A percentile compares a stretch with the other conserved stretches of the same genome.
Evolutionary conservation across 1,140 invertebrate species (phyloP).

Genomic region (Dermatophagoides farinae): DNA sequence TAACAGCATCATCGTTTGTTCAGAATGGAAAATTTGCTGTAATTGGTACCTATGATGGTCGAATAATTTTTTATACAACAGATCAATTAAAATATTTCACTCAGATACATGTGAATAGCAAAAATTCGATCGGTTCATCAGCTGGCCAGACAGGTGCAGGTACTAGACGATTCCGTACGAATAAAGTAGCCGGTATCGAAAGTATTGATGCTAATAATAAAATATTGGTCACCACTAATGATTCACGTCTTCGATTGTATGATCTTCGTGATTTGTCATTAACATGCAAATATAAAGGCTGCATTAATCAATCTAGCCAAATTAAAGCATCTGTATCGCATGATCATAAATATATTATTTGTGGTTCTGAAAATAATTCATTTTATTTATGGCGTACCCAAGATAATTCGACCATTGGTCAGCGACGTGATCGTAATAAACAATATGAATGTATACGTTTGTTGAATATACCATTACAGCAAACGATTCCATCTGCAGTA

Average conservation of each 20-base stretch:
- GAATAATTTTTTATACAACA: conserved; percentile 34
- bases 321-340: conserved; percentile 85
- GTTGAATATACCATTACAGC: neutral
- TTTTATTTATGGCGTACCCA: conserved; percentile 92
- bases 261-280: conserved; percentile 85
- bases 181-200: conserved; percentile 18
- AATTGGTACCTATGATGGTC: conserved; percentile 34
- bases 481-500: neutral
- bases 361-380: conserved; percentile 92
- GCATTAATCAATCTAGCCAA: conserved; percentile 84
- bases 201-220: conserved; percentile 17
- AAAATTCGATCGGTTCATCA: conserved; percentile 14
- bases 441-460: conserved; percentile 78
- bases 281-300: conserved; percentile 89
- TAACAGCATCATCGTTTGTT: conserved; percentile 34
- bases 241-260: conserved; percentile 86
- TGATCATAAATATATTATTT: conserved; percentile 87
- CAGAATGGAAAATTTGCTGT: conserved; percentile 33
- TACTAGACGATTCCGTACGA: neutral
- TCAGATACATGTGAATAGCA: conserved; percentile 15
- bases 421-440: conserved; percentile 77
- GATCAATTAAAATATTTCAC: conserved; percentile 23
- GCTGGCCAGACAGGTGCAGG: neutral
- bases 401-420: conserved; percentile 83
- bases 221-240: conserved; percentile 91